These are phyloP conservation scores for Stichodactyla mertensii DNA, from an alignment of 64 coral and sea anemone species.

Conservation along the genomic window DNA sequence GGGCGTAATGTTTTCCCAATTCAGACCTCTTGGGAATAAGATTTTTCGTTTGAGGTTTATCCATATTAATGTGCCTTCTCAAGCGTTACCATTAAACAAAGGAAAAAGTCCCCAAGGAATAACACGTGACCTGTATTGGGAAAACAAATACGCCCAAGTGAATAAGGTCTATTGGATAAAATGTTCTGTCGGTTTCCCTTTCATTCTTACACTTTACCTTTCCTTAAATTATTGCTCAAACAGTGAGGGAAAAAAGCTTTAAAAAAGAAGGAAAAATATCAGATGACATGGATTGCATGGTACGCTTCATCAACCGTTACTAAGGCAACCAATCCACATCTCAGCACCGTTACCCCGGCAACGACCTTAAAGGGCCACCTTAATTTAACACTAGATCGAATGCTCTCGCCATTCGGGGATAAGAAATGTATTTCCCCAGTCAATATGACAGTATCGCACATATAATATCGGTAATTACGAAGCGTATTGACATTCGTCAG, in stretches of 20 bases:
- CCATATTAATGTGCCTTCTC: too few species aligned
- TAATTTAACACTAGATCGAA: constrained; percentile 9
- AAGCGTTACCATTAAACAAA: too few species aligned
- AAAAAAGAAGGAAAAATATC: not conserved
- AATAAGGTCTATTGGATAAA: too few species aligned
- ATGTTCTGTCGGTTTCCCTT: too few species aligned
- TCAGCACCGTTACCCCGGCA: constrained; percentile 18
- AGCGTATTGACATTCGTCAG: not conserved
- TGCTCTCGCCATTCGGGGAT: not conserved
- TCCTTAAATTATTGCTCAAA: too few species aligned
- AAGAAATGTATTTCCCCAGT: constrained; percentile 9
- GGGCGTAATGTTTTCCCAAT: too few species aligned
- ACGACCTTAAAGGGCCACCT: constrained; percentile 28
- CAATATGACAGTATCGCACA: constrained; percentile 19
- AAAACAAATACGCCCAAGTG: too few species aligned
- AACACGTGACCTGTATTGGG: too few species aligned
- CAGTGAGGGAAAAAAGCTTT: not conserved
- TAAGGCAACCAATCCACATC: constrained; percentile 20
- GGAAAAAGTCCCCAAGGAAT: too few species aligned
- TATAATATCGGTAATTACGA: not conserved
- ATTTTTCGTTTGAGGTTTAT: too few species aligned
- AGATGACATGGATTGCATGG: constrained; percentile 19
- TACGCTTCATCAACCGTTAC: constrained; percentile 17
- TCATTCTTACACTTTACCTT: too few species aligned
- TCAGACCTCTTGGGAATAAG: too few species aligned